Conservation (phyloP, 2,888 invertebrate genomes). For the Ceratothoa steindachneri region DNA sequence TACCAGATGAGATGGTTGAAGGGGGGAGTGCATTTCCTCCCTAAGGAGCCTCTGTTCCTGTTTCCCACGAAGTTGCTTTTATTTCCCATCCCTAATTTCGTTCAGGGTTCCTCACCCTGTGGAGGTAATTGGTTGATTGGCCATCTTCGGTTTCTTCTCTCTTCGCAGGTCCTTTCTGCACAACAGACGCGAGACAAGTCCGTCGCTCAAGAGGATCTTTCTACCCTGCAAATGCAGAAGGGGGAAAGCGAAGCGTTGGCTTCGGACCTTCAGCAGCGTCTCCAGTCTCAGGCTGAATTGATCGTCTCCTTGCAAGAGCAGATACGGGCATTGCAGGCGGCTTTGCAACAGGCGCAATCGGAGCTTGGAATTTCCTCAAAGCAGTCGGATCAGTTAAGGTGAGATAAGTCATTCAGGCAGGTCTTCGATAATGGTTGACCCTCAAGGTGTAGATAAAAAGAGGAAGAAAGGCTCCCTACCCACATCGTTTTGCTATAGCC, state of each 20-base stretch:
- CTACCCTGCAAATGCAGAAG: slow-evolving; percentile 23
- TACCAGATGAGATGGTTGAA: too few relatives aligned
- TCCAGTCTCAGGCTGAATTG: slow-evolving; percentile 33
- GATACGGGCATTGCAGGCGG: slow-evolving; percentile 36
- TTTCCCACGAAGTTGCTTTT: too few relatives aligned
- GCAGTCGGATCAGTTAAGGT: slow-evolving; percentile 35
- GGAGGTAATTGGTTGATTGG: too few relatives aligned
- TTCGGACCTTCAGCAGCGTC: slow-evolving; percentile 31
- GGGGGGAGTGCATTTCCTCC: too few relatives aligned
- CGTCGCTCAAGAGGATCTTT: slow-evolving; percentile 24
- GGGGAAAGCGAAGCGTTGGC: slow-evolving; percentile 28
- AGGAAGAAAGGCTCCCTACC: too few relatives aligned
- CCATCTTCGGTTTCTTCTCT: too few relatives aligned
- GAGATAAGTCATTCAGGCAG: too few relatives aligned
- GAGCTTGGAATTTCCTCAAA: slow-evolving; percentile 29
- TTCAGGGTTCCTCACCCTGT: too few relatives aligned
- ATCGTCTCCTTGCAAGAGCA: slow-evolving; percentile 39
- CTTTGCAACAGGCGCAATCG: slow-evolving; percentile 28
- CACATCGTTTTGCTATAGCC: too few relatives aligned
- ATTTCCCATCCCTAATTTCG: not conserved
- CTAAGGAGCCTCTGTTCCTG: too few relatives aligned
- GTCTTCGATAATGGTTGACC: too few relatives aligned
- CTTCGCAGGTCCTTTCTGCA: slow-evolving; percentile 21
- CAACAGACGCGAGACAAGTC: slow-evolving; percentile 35
- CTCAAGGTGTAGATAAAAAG: too few relatives aligned